Percentiles rank a stretch among this genome's conserved stretches.
phyloP scores from a whole-genome alignment of 2,888 invertebrate genomes.

The Nymphalis c-album region DNA sequence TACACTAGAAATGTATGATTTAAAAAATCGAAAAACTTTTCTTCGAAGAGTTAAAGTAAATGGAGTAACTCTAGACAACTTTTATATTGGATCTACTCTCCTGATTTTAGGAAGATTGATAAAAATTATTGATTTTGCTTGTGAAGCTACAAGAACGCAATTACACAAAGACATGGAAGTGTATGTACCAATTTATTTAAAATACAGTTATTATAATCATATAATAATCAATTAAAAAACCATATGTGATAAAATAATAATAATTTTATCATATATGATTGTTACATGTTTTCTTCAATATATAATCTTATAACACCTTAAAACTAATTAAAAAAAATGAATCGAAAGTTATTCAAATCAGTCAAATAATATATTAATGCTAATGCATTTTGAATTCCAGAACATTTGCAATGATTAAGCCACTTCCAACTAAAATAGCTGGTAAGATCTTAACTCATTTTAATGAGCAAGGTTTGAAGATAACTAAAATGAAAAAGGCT shows the following conservation, averaged over 20 bases:
- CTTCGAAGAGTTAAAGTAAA: conserved; percentile 86
- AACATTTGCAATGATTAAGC: conserved; percentile 90
- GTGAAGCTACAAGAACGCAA: conserved; percentile 84
- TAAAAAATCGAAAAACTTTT: conserved; percentile 84
- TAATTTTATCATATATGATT: no score
- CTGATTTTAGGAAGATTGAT: conserved; percentile 88
- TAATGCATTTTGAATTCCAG: conserved; percentile 57
- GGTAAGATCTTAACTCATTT: conserved; percentile 89
- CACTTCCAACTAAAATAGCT: conserved; percentile 84
- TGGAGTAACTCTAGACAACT: conserved; percentile 83
- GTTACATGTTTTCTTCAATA: no score
- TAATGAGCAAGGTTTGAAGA: conserved; percentile 80
- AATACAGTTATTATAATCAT: background rate
- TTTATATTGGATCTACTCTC: conserved; percentile 87
- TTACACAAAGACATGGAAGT: conserved; percentile 84
- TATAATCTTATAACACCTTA: no score
- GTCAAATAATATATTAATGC: background rate
- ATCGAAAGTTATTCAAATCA: no score
- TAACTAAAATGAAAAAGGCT: conserved; percentile 88
- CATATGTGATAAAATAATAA: no score
- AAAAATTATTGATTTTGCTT: conserved; percentile 87
- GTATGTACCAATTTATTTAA: conserved; percentile 62
- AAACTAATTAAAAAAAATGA: no score
- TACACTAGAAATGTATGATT: conserved; percentile 90
- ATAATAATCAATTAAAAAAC: background rate